Percentiles rank a stretch among this genome's conserved stretches.
phyloP scores from a whole-genome alignment of 2,113 vertebrate species.

The Urocolius indicus region DNA sequence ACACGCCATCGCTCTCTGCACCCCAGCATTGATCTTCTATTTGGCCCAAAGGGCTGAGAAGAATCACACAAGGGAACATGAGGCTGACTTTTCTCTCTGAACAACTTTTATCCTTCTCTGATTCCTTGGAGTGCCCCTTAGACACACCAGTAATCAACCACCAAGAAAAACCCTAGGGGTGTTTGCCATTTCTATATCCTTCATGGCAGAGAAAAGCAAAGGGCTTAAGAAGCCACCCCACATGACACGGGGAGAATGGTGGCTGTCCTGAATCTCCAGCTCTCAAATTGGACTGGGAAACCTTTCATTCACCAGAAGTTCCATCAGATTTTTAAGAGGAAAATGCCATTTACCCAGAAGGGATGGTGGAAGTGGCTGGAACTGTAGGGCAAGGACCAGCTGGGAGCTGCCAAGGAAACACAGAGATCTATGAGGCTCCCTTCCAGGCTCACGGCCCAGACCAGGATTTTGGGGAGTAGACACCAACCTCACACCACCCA shows the following conservation, averaged over 20 bases:
- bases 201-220: background rate
- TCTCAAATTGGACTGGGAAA: background rate
- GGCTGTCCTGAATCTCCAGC: background rate
- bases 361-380: rapidly evolving
- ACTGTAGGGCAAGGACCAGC: background rate
- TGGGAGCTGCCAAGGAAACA: background rate
- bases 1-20: rapidly evolving
- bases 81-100: background rate
- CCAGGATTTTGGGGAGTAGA: background rate
- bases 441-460: background rate
- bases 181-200: background rate
- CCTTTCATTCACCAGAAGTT: background rate
- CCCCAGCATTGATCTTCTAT: background rate
- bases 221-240: background rate
- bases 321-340: background rate
- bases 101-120: background rate
- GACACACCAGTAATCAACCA: background rate
- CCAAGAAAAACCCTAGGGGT: rapidly evolving
- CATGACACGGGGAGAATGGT: rapidly evolving
- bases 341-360: background rate
- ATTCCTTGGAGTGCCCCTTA: background rate
- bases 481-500: background rate
- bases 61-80: background rate
- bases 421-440: rapidly evolving
- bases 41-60: background rate